These are phyloP conservation scores for Falco columbarius DNA, from an alignment of 2,797 vertebrate species.

Conservation along the genomic window DNA sequence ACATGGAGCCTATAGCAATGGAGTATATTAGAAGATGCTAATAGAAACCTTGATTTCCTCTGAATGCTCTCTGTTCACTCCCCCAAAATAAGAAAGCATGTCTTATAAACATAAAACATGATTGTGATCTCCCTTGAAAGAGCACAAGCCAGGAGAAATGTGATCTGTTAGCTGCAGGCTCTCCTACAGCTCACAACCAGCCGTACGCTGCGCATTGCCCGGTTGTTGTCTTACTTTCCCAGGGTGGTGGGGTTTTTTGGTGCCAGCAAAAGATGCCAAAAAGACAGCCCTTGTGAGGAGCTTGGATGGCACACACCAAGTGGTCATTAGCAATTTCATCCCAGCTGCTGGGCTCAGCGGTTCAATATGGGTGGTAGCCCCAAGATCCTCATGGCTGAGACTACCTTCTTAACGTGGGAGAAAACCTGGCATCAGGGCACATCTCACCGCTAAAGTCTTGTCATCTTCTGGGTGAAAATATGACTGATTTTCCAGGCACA, in stretches of 20 bases:
- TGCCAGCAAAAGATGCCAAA: neutral
- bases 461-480: neutral
- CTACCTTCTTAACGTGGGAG: neutral
- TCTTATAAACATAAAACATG: slow-evolving; percentile 20
- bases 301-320: neutral
- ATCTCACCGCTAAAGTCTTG: neutral
- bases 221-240: neutral
- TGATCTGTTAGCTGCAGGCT: slow-evolving; percentile 15
- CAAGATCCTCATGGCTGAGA: neutral
- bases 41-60: slow-evolving; percentile 16
- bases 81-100: neutral
- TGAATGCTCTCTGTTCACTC: neutral
- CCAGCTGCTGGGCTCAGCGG: neutral
- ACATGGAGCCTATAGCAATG: neutral
- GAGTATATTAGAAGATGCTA: neutral
- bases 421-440: neutral
- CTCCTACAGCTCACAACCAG: neutral
- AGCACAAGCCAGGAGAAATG: slow-evolving; percentile 26
- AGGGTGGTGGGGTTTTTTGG: neutral
- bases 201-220: rapidly evolving
- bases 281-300: neutral
- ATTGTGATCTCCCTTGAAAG: slow-evolving; percentile 23
- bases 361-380: neutral
- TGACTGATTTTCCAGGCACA: neutral
- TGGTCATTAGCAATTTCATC: neutral